Evolutionary conservation across 2,113 vertebrate genomes (phyloP).

Genomic region (Ciconia stormi): DNA sequence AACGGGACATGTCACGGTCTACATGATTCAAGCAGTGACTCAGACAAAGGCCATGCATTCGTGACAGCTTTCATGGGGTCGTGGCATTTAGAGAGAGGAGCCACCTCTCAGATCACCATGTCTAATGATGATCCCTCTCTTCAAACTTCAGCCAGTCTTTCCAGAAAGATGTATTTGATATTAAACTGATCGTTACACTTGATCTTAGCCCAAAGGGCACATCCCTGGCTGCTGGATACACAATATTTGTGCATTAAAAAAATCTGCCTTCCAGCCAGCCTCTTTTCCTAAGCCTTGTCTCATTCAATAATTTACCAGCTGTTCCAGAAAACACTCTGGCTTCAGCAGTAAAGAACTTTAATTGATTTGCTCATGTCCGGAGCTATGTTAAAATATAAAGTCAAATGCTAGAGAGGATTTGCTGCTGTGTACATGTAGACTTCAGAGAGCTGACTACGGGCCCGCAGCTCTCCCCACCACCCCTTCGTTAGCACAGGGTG

Average conservation of each 20-base stretch:
- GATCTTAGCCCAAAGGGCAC: not conserved
- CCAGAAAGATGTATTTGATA: not conserved
- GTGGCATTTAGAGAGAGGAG: not conserved
- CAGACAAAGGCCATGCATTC: not conserved
- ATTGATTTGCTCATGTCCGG: not conserved
- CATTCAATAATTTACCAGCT: not conserved
- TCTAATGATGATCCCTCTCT: not conserved
- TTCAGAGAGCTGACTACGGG: not conserved
- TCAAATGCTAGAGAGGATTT: not conserved
- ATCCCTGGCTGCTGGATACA: not conserved
- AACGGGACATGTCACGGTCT: accelerated
- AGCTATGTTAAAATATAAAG: not conserved
- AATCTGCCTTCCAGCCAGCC: not conserved
- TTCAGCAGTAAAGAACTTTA: not conserved
- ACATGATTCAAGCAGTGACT: not conserved
- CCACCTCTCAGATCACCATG: not conserved
- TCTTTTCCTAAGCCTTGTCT: not conserved
- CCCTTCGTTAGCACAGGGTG: accelerated
- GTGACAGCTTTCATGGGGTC: not conserved
- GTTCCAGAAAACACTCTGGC: not conserved
- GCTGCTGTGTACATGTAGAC: not conserved
- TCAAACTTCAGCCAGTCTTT: not conserved
- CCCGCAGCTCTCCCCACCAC: not conserved
- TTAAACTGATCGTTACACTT: not conserved
- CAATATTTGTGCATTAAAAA: not conserved